These are phyloP conservation scores for Globia sparganii DNA, from an alignment of 2,888 invertebrate genomes.

Conservation along the genomic window DNA sequence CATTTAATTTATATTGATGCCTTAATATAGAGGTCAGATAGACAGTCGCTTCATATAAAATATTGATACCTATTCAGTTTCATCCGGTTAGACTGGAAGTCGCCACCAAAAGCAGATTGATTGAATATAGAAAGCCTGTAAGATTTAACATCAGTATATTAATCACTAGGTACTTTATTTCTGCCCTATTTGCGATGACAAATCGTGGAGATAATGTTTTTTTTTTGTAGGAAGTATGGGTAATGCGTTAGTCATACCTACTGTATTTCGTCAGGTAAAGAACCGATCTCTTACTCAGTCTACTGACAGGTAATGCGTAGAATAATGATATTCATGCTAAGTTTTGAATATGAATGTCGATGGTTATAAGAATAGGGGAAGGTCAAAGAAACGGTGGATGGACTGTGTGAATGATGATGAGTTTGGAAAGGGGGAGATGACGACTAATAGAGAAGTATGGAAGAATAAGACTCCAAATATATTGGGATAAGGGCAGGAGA, in stretches of 20 bases:
- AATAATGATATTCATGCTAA: neutral
- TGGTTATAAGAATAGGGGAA: neutral
- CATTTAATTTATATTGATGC: neutral
- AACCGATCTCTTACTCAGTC: slow-evolving; percentile 10
- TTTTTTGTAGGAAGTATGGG: slow-evolving; percentile 8
- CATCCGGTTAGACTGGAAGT: neutral
- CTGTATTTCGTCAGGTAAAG: slow-evolving; percentile 32
- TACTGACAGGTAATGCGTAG: neutral
- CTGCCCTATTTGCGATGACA: neutral
- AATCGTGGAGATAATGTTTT: slow-evolving; percentile 6
- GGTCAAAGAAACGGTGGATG: neutral
- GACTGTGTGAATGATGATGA: too few relatives aligned
- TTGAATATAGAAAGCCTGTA: neutral
- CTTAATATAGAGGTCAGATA: neutral
- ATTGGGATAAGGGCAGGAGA: too few relatives aligned
- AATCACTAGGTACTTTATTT: neutral
- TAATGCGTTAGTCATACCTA: slow-evolving; percentile 21
- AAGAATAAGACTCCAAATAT: too few relatives aligned
- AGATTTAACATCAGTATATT: neutral
- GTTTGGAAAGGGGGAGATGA: too few relatives aligned
- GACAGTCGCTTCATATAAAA: neutral
- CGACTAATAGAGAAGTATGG: too few relatives aligned
- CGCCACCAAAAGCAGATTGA: neutral
- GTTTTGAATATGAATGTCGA: neutral
- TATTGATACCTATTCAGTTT: neutral